Percentiles rank a stretch among this genome's conserved stretches.
Evolutionary conservation across 2,888 invertebrate genomes (phyloP).

Genomic region (Rotaria macrura): DNA sequence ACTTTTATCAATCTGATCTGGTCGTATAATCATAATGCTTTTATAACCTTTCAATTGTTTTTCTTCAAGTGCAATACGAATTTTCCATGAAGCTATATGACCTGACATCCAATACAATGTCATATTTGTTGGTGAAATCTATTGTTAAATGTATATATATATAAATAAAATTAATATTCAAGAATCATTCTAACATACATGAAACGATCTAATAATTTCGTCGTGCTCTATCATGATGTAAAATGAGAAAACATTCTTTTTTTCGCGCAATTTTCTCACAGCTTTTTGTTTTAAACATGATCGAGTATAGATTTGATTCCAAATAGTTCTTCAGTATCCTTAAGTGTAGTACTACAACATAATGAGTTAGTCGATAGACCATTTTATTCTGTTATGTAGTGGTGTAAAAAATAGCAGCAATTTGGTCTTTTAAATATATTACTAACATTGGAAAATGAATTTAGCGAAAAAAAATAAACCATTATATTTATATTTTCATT

Average conservation of each 20-base stretch:
- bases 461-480: too few species aligned
- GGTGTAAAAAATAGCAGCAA: too few species aligned
- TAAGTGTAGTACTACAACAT: too few species aligned
- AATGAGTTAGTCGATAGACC: too few species aligned
- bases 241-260: background rate
- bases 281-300: too few species aligned
- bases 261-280: background rate
- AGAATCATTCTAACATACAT: background rate
- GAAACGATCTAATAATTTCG: background rate
- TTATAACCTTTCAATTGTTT: background rate
- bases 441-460: too few species aligned
- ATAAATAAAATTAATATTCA: background rate
- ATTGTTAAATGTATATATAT: background rate
- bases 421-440: too few species aligned
- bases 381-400: too few species aligned
- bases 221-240: background rate
- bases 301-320: too few species aligned
- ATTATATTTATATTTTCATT: too few species aligned
- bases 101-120: background rate
- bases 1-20: background rate
- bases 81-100: background rate
- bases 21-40: background rate
- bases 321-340: too few species aligned
- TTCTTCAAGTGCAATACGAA: background rate
- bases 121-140: background rate